phyloP scores from a whole-genome alignment of 2,797 vertebrate genomes.

The Micrastur ruficollis region DNA sequence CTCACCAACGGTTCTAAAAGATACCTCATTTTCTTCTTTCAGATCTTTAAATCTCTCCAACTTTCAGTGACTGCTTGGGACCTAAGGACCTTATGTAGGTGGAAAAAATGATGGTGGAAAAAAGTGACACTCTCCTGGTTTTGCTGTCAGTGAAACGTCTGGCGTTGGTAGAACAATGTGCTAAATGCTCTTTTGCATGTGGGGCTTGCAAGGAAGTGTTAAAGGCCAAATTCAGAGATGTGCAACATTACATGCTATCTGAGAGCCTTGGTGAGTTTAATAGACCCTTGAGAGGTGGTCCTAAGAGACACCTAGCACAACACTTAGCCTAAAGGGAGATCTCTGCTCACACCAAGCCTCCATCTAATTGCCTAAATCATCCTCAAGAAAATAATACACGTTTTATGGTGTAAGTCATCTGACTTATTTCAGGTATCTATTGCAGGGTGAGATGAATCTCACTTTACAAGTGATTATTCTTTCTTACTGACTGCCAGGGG shows the following conservation, averaged over 20 bases:
- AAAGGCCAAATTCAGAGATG: not conserved
- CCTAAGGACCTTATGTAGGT: not conserved
- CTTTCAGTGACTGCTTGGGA: not conserved
- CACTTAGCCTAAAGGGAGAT: not conserved
- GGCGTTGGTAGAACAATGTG: accelerated
- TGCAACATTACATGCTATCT: accelerated
- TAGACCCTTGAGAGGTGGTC: not conserved
- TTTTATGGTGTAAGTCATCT: not conserved
- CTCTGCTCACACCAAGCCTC: not conserved
- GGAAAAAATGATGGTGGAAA: conserved; percentile 62
- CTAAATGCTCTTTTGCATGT: not conserved
- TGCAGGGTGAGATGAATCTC: not conserved
- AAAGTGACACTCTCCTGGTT: not conserved
- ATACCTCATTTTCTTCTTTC: not conserved
- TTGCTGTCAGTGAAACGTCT: not conserved
- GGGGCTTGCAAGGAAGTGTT: not conserved
- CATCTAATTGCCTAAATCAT: not conserved
- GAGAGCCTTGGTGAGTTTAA: not conserved
- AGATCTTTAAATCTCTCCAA: not conserved
- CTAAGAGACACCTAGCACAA: not conserved
- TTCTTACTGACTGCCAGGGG: not conserved
- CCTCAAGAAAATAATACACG: not conserved
- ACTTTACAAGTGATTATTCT: not conserved
- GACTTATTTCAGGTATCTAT: not conserved
- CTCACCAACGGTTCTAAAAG: not conserved